Base-by-base conservation (phyloP, 1,140 invertebrate genomes). In the Scylla paramamosain region DNA sequence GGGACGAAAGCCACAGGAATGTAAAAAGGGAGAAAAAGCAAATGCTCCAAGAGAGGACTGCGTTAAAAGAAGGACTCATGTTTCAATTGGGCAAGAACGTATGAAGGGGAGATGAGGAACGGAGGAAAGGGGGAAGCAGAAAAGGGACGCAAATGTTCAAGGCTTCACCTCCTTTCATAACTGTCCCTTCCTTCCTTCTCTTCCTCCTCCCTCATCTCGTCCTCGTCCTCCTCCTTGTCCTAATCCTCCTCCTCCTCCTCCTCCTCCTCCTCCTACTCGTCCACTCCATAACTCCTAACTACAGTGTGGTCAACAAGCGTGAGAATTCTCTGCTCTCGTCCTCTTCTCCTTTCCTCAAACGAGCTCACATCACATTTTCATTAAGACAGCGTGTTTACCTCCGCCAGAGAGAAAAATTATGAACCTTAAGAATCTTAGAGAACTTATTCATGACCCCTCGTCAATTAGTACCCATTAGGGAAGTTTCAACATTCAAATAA, bases 51-150 rank as follows among this genome's bases (percentile, higher is more conserved):
- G 12, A 77, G 25, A 77, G 16, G 67, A 77, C 20, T 25, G n/a
- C 25, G 67, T n/a, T 77, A 77, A 77, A 77, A 77, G 67, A 77
- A 77, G 67, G 67, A 77, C 67, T 77, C 67, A 77, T n/a, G 67
- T n/a, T 77, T 77, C 67, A 77, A 77, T 77, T n/a, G 67, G 67
- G 67, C 20, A 77, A 77, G 67, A n/a, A n/a, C 67, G 67, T 77
- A n/a, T 77, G 67, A 77, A n/a, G 67, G 52, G 52, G 67, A 77
- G 67, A 77, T 25, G 67, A 77, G 67, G 67, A 77, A 77, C 12
- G 67, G 8, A 77, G 67, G 67, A n/a, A n/a, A n/a, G 25, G 67
- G 67, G 67, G 20, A n/a, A 8, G n/a, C 1, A 77, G 67, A 77
- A 77, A 77, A 77, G 67, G 67, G 67, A 77, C 0, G 67, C 67